Evolutionary conservation across 2,113 vertebrate genomes (phyloP), one percentile per base, ranked within the genome.

Genomic region (Colinus virginianus): DNA sequence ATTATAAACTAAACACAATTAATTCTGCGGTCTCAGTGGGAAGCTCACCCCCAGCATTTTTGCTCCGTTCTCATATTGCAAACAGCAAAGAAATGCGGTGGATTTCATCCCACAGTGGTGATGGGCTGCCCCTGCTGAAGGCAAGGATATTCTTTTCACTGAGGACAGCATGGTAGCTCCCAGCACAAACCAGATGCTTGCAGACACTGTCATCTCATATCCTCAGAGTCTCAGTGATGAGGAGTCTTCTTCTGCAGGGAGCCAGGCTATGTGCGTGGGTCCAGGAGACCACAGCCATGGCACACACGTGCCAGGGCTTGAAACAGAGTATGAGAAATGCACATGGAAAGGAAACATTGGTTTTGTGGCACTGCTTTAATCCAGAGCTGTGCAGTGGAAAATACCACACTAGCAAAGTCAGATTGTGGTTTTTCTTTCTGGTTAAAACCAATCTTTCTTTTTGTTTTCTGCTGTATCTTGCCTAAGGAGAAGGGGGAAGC

Each of bases 401-500:
- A 95, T 75, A 76, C 74, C 63, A 71, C 51, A 53, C 7, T 69
- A 77, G 91, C 84, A 67, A 75, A 64, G 78, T 85, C 90, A 56
- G 63, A 9, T 6, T 43, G 67, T 90, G 93, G 90, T 59, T 67
- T 96, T 96, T 92, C 63, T 91, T 93, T 91, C 70, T 83, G 89
- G 68, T 48, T 76, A 61, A 92, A 96, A 94, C 87, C 91, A 95
- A 96, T 62, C 67, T 95, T 80, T 63, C 66, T 78, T 84, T 94
- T 76, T 67, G 83, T 80, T 88, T 90, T 88, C 86, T 92, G 81
- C 76, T 13, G 3, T 51, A 8, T 87, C 86, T 95, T 94, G 90
- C 96, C 93, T 62, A 63, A 71, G 82, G 89, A 94, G 45, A 78
- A 94, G 87, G 74, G 92, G 88, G 96, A 96, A 96, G 96, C 84